Conservation (phyloP, 30 jellyfish, hydroid and myxozoan genomes). For the Pelagia noctiluca region DNA sequence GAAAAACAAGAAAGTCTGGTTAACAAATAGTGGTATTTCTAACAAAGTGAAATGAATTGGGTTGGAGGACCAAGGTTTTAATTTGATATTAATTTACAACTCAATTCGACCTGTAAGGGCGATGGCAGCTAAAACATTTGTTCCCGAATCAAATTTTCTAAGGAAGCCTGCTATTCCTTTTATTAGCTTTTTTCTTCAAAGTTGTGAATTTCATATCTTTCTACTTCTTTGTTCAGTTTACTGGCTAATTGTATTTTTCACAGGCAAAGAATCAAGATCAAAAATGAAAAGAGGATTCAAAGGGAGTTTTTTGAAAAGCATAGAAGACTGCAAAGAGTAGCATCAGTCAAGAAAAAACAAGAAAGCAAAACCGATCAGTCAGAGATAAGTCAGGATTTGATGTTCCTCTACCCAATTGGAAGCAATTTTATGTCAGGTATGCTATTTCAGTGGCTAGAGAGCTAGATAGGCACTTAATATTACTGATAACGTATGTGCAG, state of each 20-base stretch:
- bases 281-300: slow-evolving; percentile 70
- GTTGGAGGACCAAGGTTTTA: slow-evolving; percentile 90
- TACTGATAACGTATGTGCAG: no score
- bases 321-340: slow-evolving; percentile 33
- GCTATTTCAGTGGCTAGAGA: no score
- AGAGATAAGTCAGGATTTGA: slow-evolving; percentile 53
- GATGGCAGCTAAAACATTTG: background rate
- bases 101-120: no score
- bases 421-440: slow-evolving; percentile 34
- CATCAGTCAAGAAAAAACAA: slow-evolving; percentile 3
- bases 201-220: background rate
- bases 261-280: slow-evolving; percentile 69
- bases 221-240: background rate
- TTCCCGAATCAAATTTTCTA: background rate
- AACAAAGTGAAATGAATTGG: slow-evolving; percentile 70
- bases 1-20: background rate
- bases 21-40: background rate
- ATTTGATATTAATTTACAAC: background rate
- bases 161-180: background rate
- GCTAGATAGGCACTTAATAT: no score
- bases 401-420: slow-evolving; percentile 36
- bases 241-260: background rate
- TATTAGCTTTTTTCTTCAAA: background rate
- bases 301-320: slow-evolving; percentile 74
- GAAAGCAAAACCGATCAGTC: slow-evolving; percentile 7